phyloP scores from a whole-genome alignment of 2,888 invertebrate species.

The Melinaea marsaeus region DNA sequence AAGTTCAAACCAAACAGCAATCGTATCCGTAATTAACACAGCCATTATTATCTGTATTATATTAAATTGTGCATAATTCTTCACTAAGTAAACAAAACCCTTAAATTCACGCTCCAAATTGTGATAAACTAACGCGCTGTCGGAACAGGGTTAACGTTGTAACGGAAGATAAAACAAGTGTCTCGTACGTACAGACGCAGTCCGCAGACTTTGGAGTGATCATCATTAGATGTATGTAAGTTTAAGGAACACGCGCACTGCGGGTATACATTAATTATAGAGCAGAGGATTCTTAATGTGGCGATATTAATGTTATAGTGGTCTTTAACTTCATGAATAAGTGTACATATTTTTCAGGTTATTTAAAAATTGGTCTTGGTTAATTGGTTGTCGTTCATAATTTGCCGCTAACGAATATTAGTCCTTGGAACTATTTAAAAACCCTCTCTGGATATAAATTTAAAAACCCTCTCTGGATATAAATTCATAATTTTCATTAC shows the following conservation, averaged over 20 bases:
- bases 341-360: too few relatives aligned
- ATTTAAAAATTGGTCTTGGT: too few relatives aligned
- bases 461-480: too few relatives aligned
- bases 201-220: conserved; percentile 10
- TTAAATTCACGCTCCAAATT: conserved; percentile 31
- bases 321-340: too few relatives aligned
- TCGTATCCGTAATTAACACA: neutral
- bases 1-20: too few relatives aligned
- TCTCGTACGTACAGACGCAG: conserved; percentile 24
- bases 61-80: conserved; percentile 7
- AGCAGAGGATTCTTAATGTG: too few relatives aligned
- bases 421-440: too few relatives aligned
- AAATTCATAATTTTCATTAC: too few relatives aligned
- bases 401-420: too few relatives aligned
- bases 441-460: too few relatives aligned
- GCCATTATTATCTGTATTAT: conserved; percentile 14
- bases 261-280: neutral
- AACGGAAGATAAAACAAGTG: conserved; percentile 39
- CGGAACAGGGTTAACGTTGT: conserved; percentile 32
- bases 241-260: conserved; percentile 2
- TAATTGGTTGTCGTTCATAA: too few relatives aligned
- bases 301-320: too few relatives aligned
- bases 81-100: conserved; percentile 30
- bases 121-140: conserved; percentile 16
- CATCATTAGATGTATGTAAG: neutral